A percentile compares a stretch with the other conserved stretches of the same genome.
These are phyloP conservation scores for Phylloscopus trochiloides DNA, from an alignment of 2,113 vertebrate species.

Conservation along the genomic window DNA sequence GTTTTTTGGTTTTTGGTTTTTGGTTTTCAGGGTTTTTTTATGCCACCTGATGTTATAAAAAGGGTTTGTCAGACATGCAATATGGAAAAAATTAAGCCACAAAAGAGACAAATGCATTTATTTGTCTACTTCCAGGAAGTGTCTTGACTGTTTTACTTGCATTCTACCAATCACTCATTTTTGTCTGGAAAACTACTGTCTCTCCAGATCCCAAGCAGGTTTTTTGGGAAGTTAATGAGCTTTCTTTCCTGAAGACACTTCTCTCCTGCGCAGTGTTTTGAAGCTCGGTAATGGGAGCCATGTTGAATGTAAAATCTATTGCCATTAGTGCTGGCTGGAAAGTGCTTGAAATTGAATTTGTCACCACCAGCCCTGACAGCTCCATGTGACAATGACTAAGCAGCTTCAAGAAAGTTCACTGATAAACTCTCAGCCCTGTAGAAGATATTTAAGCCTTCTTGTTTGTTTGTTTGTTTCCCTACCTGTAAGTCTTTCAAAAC, in stretches of 20 bases:
- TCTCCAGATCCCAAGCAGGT: not conserved
- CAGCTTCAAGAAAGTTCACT: not conserved
- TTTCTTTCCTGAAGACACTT: not conserved
- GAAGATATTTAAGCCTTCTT: not conserved
- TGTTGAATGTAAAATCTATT: not conserved
- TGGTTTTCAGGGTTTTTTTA: not conserved
- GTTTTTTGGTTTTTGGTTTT: not conserved
- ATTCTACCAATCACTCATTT: not conserved
- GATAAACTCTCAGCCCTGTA: not conserved
- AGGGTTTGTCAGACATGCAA: not conserved
- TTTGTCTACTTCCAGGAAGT: accelerated
- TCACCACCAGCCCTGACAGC: not conserved
- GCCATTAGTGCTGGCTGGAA: not conserved
- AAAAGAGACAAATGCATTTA: not conserved
- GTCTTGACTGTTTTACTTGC: not conserved
- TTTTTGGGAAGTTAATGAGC: not conserved
- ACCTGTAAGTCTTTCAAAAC: not conserved
- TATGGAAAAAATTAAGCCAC: not conserved
- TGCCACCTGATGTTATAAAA: not conserved
- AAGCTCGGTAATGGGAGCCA: not conserved
- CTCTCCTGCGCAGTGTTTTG: not conserved
- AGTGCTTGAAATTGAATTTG: not conserved
- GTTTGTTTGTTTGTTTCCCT: not conserved
- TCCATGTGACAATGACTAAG: not conserved
- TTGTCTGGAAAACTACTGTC: not conserved